Evolutionary conservation across 1,140 invertebrate species (phyloP), one percentile per base, ranked within the genome.

Genomic region (Polyergus mexicanus): DNA sequence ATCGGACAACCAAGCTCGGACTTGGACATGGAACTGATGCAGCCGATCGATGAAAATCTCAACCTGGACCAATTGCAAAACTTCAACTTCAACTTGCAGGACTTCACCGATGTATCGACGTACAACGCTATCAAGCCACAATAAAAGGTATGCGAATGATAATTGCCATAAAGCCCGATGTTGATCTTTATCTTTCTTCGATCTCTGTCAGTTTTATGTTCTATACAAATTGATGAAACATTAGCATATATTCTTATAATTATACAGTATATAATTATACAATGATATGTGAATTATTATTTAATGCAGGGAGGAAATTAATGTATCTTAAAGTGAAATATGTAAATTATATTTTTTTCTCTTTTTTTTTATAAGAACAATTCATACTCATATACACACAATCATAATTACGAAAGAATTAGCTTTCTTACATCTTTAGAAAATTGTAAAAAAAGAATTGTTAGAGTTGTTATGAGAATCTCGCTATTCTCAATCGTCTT

Each of bases 1-100:
- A 91, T 93, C 60, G 94, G 94, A 74, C 92, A 92, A 77, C 87
- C 90, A 84, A 94, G 91, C 84, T 44, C 91, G 84, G 94, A 95
- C 65, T 92, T 95, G 94, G 94, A 95, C 91, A 88, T 90, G 81
- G 94, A 95, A 16, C 87, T 95, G 89, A 95, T 95, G 63, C 87
- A 93, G 32, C 71, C 93, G 47, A 94, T 95, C 71, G 95, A 95
- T 44, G 94, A 95, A 77, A 95, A 94, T 91, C 92, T 95, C 91
- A 94, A 92, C 90, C 89, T 95, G 92, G 94, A 95, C 78, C 92
- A 92, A 10, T 92, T 95, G 58, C 91, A 92, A 78, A 86, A 72
- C 83, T 94, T 95, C 77, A 89, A 88, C 38, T 95, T 95, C 25
- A 4, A 32, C 32, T 32, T 32, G 25, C 25, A 28, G 89, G 95